phyloP scores from a whole-genome alignment of 2,888 invertebrate species.

The Galeruca laticollis region DNA sequence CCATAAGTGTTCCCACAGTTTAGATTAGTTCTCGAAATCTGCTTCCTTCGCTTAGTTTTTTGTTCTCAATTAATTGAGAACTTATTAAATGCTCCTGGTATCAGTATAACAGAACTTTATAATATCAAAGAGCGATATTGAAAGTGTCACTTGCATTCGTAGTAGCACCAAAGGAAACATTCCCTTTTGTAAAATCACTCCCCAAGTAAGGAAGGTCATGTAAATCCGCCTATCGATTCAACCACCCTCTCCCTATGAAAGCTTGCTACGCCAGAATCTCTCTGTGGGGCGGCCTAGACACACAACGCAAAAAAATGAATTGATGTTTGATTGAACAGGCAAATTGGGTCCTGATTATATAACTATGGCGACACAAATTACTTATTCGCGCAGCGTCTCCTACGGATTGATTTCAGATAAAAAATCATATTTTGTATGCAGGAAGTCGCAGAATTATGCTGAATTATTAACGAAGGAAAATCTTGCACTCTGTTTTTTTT shows the following conservation, averaged over 20 bases:
- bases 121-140: background rate
- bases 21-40: no score
- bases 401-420: background rate
- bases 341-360: conserved; percentile 20
- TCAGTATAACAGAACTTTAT: background rate
- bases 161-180: background rate
- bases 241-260: background rate
- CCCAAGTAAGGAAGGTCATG: background rate
- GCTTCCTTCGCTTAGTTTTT: no score
- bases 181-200: background rate
- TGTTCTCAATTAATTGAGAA: no score
- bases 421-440: background rate
- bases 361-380: conserved; percentile 15
- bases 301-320: conserved; percentile 21
- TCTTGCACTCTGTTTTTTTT: no score
- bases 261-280: background rate
- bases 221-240: background rate
- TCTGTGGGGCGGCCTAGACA: background rate
- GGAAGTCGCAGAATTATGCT: background rate
- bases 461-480: background rate
- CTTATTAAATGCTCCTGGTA: background rate
- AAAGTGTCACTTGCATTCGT: background rate
- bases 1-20: no score
- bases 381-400: conserved; percentile 3
- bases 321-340: conserved; percentile 22